These are phyloP conservation scores for Euwallacea similis DNA, from an alignment of 1,140 invertebrate species.

Conservation along the genomic window DNA sequence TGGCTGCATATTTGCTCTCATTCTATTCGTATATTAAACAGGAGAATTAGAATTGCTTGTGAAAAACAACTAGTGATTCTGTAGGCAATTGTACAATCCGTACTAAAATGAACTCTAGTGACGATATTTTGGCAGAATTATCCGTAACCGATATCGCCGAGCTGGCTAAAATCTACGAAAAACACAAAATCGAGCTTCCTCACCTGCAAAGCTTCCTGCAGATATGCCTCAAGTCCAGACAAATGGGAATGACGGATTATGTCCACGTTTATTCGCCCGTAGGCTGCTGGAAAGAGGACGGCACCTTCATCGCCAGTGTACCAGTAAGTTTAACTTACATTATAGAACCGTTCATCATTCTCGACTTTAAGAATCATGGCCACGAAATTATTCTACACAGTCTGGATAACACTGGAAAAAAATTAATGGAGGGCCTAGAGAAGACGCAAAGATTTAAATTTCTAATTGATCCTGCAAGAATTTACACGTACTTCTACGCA, in stretches of 20 bases:
- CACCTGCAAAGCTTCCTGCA: constrained; percentile 21
- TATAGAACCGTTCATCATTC: too few relatives aligned
- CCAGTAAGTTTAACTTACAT: constrained; percentile 16
- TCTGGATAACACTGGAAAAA: constrained; percentile 11
- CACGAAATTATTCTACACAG: constrained; percentile 27
- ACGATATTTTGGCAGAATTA: constrained; percentile 18
- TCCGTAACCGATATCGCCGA: not conserved
- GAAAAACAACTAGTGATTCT: too few relatives aligned
- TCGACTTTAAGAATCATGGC: not conserved
- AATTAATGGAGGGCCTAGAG: constrained; percentile 1
- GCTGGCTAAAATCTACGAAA: constrained; percentile 8
- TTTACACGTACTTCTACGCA: constrained; percentile 3
- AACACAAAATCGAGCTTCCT: constrained; percentile 7
- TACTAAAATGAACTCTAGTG: not conserved
- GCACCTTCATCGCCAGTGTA: constrained; percentile 22
- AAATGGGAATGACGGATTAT: constrained; percentile 1
- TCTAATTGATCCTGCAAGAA: constrained; percentile 7
- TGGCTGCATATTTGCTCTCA: too few relatives aligned
- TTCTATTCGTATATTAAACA: too few relatives aligned
- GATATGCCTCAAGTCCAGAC: constrained; percentile 11
- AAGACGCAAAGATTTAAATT: constrained; percentile 10
- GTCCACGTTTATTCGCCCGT: constrained; percentile 8
- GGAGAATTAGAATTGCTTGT: too few relatives aligned
- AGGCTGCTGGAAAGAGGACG: constrained; percentile 24
- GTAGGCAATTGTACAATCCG: too few relatives aligned